A percentile compares a stretch with the other conserved stretches of the same genome.
phyloP scores from a whole-genome alignment of 2,797 vertebrate species.

The Liparis tanakae region DNA sequence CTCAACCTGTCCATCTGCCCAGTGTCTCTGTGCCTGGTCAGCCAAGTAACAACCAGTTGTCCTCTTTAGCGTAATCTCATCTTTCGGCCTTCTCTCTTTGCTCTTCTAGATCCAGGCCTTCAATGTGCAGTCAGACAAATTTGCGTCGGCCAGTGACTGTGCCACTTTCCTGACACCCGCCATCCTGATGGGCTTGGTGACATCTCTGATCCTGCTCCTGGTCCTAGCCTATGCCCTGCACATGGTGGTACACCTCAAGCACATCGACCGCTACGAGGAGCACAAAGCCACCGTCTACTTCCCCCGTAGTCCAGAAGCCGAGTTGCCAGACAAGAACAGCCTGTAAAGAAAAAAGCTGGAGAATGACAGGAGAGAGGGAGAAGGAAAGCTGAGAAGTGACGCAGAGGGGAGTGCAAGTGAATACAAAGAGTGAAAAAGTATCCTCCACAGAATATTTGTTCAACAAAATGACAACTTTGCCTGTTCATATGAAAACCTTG shows the following conservation, averaged over 20 bases:
- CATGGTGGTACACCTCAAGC: conserved; percentile 93
- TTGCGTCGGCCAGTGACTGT: conserved; percentile 91
- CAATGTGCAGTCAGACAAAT: conserved; percentile 87
- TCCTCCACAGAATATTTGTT: conserved; percentile 70
- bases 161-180: conserved; percentile 90
- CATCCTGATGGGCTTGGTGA: conserved; percentile 91
- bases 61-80: conserved; percentile 64
- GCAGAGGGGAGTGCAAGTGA: conserved; percentile 60
- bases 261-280: conserved; percentile 91
- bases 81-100: conserved; percentile 39
- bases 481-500: conserved; percentile 75
- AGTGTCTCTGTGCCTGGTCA: conserved; percentile 55
- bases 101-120: conserved; percentile 92
- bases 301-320: conserved; percentile 83
- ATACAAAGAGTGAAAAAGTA: conserved; percentile 73
- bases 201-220: conserved; percentile 90
- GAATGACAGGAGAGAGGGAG: conserved; percentile 45
- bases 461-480: conserved; percentile 74
- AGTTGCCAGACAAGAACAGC: conserved; percentile 86
- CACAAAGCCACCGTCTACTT: conserved; percentile 90
- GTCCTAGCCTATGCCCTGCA: conserved; percentile 93
- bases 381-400: conserved; percentile 59
- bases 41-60: conserved; percentile 58
- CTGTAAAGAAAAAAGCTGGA: conserved; percentile 76
- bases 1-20: conserved; percentile 63